phyloP scores from a whole-genome alignment of 2,113 vertebrate species.

The Neolamprologus tretocephalus region DNA sequence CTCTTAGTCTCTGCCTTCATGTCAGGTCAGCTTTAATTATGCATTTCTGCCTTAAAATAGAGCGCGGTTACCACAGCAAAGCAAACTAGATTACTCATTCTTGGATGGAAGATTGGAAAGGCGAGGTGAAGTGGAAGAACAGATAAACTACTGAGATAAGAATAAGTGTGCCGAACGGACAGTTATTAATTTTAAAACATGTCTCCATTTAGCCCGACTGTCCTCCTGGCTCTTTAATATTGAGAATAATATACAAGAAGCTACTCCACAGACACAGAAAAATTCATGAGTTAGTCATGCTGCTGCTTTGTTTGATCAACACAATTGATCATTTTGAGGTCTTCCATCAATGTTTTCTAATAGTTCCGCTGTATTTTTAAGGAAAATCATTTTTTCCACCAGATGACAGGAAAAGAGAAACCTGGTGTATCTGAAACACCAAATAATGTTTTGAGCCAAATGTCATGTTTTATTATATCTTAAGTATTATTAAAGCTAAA shows the following conservation, averaged over 20 bases:
- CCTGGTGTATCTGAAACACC: not conserved
- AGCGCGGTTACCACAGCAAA: slow-evolving; percentile 29
- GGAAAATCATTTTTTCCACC: not conserved
- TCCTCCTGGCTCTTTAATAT: not conserved
- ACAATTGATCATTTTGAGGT: not conserved
- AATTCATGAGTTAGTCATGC: not conserved
- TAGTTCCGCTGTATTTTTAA: not conserved
- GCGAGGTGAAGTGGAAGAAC: not conserved
- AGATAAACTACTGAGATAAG: not conserved
- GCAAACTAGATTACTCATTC: slow-evolving; percentile 53
- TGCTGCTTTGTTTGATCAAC: not conserved
- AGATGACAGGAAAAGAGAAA: not conserved
- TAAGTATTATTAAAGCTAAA: not conserved
- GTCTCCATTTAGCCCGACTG: not conserved
- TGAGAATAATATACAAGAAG: not conserved
- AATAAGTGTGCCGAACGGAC: not conserved
- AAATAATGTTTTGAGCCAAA: not conserved
- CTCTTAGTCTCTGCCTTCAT: slow-evolving; percentile 18
- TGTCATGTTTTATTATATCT: not conserved
- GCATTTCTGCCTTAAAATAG: slow-evolving; percentile 60
- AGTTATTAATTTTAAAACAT: not conserved
- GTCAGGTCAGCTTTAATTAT: slow-evolving; percentile 62
- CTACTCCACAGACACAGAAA: not conserved
- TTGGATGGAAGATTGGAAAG: slow-evolving; percentile 24
- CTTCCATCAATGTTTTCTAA: not conserved